Percentiles rank a stretch among this genome's conserved stretches.
Evolutionary conservation across 64 coral and sea anemone species (phyloP).

Genomic region (Stichodactyla helianthus): DNA sequence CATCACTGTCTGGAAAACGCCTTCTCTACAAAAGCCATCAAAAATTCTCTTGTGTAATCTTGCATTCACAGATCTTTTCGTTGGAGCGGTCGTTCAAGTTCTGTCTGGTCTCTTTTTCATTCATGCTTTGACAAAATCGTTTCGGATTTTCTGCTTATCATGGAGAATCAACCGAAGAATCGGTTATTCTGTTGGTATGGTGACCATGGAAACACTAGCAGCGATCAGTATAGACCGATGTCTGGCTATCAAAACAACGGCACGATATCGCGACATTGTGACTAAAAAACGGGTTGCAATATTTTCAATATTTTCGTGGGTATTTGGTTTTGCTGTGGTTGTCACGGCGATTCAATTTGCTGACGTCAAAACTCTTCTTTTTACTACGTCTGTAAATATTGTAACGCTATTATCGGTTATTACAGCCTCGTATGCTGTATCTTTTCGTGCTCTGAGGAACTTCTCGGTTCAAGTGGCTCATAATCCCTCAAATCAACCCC

Average conservation of each 20-base stretch:
- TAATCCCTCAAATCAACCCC: neutral
- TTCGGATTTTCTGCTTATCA: neutral
- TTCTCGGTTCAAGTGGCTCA: neutral
- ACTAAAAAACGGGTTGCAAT: neutral
- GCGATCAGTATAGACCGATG: conserved; percentile 1
- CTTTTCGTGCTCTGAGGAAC: neutral
- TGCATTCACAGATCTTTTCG: conserved; percentile 12
- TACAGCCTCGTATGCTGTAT: neutral
- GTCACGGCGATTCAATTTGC: neutral
- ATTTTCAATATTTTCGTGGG: neutral
- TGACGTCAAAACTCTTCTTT: neutral
- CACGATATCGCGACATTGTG: neutral
- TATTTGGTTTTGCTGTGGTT: neutral
- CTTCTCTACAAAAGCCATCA: conserved; percentile 3
- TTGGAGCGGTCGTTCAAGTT: conserved; percentile 14
- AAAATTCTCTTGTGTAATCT: neutral
- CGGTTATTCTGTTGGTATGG: neutral
- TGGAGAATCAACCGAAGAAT: neutral
- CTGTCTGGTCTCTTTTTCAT: neutral
- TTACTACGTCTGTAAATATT: neutral
- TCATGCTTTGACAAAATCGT: neutral
- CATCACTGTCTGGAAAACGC: conserved; percentile 11
- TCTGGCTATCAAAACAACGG: neutral
- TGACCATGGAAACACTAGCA: conserved; percentile 3
- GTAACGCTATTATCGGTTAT: neutral